Evolutionary conservation across 1,140 invertebrate species (phyloP).

Genomic region (Drosophila ercepeae): DNA sequence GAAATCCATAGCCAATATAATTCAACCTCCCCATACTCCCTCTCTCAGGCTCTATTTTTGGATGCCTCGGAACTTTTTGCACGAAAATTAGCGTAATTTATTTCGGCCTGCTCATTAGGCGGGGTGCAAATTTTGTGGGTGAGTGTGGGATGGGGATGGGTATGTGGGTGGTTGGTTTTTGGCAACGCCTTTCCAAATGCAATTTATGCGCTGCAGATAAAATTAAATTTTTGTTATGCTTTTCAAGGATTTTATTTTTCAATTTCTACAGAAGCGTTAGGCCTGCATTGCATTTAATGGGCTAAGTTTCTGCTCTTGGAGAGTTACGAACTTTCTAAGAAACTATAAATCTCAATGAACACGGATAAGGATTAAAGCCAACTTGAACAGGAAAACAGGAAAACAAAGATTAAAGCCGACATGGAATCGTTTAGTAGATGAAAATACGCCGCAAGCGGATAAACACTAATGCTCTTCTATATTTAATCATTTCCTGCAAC

Average conservation of each 20-base stretch:
- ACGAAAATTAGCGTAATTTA: slow-evolving; percentile 75
- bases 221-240: slow-evolving; percentile 42
- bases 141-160: background rate
- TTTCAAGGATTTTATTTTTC: slow-evolving; percentile 5
- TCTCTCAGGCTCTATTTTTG: slow-evolving; percentile 9
- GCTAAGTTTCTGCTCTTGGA: slow-evolving; percentile 50
- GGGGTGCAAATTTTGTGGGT: background rate
- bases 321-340: slow-evolving; percentile 30
- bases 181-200: slow-evolving; percentile 54
- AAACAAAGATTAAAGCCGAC: background rate
- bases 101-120: slow-evolving; percentile 66
- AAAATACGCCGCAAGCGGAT: background rate
- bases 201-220: slow-evolving; percentile 75
- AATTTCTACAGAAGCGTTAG: slow-evolving; percentile 27
- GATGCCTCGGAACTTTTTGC: slow-evolving; percentile 35
- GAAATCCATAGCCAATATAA: slow-evolving; percentile 70
- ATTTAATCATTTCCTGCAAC: background rate
- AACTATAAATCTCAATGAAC: background rate
- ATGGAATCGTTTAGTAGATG: background rate
- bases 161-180: background rate
- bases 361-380: background rate
- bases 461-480: background rate
- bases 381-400: background rate
- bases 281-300: slow-evolving; percentile 67
- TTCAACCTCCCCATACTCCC: slow-evolving; percentile 17